These are phyloP conservation scores for Ascaphus truei DNA, from an alignment of 2,113 vertebrate species.

Conservation along the genomic window DNA sequence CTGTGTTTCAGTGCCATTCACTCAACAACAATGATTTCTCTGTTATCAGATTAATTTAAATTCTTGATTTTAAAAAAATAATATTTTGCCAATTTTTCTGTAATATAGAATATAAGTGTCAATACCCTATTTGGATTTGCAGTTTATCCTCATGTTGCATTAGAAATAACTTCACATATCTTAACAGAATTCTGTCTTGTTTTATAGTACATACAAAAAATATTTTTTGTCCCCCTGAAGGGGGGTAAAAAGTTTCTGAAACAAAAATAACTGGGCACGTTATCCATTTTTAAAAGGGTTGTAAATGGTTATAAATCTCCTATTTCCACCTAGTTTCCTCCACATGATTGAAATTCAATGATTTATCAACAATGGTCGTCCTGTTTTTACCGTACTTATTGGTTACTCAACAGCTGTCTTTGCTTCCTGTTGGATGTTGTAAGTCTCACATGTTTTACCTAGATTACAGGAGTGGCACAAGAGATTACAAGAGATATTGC, in stretches of 20 bases:
- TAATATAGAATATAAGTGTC: too few species aligned
- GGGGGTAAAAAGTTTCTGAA: not conserved
- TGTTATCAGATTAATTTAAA: too few species aligned
- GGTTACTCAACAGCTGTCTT: slow-evolving; percentile 45
- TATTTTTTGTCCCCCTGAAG: not conserved
- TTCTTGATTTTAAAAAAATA: too few species aligned
- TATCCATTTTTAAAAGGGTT: not conserved
- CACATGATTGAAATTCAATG: slow-evolving; percentile 45
- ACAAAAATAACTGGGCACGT: not conserved
- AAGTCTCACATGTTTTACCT: slow-evolving; percentile 52
- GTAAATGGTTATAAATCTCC: slow-evolving; percentile 32
- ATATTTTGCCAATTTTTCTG: too few species aligned
- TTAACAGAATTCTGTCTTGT: not conserved
- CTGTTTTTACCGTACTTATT: slow-evolving; percentile 37
- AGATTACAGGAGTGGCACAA: slow-evolving; percentile 55
- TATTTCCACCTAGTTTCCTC: slow-evolving; percentile 16
- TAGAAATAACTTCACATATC: too few species aligned
- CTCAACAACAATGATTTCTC: too few species aligned
- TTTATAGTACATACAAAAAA: too few species aligned
- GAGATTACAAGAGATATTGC: slow-evolving; percentile 53
- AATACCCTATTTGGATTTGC: too few species aligned
- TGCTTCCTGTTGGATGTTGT: slow-evolving; percentile 59
- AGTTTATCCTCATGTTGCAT: too few species aligned
- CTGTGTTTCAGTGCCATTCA: too few species aligned
- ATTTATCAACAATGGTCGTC: slow-evolving; percentile 47